A percentile compares a stretch with the other conserved stretches of the same genome.
These are phyloP conservation scores for Montipora efflorescens DNA, from an alignment of 64 coral and sea anemone genomes.

Conservation along the genomic window DNA sequence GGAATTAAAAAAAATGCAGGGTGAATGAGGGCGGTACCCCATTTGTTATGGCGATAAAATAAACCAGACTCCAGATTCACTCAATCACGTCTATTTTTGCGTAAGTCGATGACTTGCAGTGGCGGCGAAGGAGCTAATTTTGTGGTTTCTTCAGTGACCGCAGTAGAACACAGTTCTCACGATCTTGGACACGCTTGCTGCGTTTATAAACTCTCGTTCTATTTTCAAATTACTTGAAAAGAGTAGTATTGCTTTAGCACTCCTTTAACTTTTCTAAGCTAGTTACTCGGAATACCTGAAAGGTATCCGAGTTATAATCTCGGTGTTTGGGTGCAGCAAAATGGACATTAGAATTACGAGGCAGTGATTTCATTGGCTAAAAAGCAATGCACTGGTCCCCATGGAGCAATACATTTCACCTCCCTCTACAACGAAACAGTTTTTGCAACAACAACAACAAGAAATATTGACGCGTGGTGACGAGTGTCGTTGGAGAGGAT, in stretches of 20 bases:
- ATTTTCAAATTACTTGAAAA: slow-evolving; percentile 27
- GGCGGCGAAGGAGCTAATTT: not conserved
- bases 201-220: not conserved
- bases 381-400: too few species aligned
- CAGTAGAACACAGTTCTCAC: not conserved
- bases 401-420: too few species aligned
- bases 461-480: too few species aligned
- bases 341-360: too few species aligned
- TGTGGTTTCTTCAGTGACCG: not conserved
- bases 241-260: not conserved
- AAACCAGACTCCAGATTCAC: not conserved
- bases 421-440: too few species aligned
- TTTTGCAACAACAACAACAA: too few species aligned
- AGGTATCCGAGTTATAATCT: too few species aligned
- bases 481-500: too few species aligned
- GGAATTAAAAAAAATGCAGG: not conserved
- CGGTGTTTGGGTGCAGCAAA: too few species aligned
- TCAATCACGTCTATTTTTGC: not conserved
- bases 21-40: not conserved
- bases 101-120: not conserved
- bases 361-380: too few species aligned
- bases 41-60: not conserved
- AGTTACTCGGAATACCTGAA: not conserved
- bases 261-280: not conserved
- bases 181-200: not conserved